These are phyloP conservation scores for Lithobates pipiens DNA, from an alignment of 2,797 vertebrate genomes.

Conservation along the genomic window DNA sequence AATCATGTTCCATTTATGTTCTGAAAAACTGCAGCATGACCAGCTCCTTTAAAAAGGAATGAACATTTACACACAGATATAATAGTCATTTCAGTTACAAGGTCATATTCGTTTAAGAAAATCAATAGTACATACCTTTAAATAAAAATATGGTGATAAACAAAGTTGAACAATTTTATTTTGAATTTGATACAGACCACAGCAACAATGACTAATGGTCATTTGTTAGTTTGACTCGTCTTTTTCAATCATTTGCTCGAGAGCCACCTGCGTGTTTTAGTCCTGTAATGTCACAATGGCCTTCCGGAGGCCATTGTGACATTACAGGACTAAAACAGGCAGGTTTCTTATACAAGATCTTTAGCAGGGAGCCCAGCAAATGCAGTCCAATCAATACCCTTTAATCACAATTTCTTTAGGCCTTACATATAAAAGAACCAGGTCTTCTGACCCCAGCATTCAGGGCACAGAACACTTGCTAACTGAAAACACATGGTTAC, in stretches of 20 bases:
- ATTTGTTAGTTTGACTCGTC: background rate
- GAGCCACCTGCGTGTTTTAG: background rate
- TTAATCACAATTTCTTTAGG: background rate
- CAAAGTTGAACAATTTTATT: background rate
- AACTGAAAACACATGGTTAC: background rate
- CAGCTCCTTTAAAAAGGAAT: slow-evolving; percentile 3
- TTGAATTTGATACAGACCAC: background rate
- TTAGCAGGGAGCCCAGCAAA: background rate
- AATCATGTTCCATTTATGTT: background rate
- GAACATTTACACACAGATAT: slow-evolving; percentile 15
- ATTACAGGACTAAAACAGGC: background rate
- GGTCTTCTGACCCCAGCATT: background rate
- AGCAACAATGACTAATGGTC: background rate
- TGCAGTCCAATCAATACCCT: background rate
- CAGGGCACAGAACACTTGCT: background rate
- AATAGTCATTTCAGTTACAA: background rate
- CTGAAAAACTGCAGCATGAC: slow-evolving; percentile 2
- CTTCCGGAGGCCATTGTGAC: background rate
- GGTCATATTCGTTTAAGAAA: background rate
- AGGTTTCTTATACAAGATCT: background rate
- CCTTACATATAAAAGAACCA: background rate
- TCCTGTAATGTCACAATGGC: background rate
- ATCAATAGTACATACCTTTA: background rate
- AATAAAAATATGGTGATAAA: background rate
- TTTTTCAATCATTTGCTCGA: background rate